These are phyloP conservation scores for Altica lythri DNA, from an alignment of 2,888 invertebrate species.

Conservation along the genomic window DNA sequence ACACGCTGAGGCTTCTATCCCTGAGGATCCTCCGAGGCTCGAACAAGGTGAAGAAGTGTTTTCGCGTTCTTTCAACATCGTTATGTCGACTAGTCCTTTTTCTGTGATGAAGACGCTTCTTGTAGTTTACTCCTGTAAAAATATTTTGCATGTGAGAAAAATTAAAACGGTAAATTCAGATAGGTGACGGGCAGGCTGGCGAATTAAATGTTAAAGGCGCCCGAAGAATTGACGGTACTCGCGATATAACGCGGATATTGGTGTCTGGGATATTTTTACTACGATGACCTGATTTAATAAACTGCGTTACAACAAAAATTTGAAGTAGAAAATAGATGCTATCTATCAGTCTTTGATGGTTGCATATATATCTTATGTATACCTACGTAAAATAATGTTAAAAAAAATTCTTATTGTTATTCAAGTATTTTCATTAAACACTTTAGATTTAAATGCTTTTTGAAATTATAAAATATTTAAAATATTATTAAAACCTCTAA, in stretches of 20 bases:
- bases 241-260: conserved; percentile 13
- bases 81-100: conserved; percentile 6
- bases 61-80: conserved; percentile 73
- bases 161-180: conserved; percentile 2
- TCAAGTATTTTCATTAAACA: no score
- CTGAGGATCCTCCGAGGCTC: conserved; percentile 54
- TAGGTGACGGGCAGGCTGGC: conserved; percentile 12
- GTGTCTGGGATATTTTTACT: conserved; percentile 15
- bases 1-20: conserved; percentile 57
- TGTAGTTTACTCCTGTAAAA: conserved; percentile 7
- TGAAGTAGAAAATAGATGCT: background rate
- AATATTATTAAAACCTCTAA: no score
- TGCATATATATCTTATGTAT: no score
- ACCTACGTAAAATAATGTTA: no score
- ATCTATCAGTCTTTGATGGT: no score
- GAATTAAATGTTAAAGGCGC: conserved; percentile 32
- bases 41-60: conserved; percentile 57
- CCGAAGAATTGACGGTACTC: conserved; percentile 32
- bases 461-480: no score
- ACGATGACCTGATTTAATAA: conserved; percentile 12
- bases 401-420: no score
- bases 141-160: conserved; percentile 3
- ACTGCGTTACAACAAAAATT: background rate
- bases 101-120: conserved; percentile 10
- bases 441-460: no score